Evolutionary conservation across 2,888 invertebrate genomes (phyloP).

Genomic region (Masnerella sp.): DNA sequence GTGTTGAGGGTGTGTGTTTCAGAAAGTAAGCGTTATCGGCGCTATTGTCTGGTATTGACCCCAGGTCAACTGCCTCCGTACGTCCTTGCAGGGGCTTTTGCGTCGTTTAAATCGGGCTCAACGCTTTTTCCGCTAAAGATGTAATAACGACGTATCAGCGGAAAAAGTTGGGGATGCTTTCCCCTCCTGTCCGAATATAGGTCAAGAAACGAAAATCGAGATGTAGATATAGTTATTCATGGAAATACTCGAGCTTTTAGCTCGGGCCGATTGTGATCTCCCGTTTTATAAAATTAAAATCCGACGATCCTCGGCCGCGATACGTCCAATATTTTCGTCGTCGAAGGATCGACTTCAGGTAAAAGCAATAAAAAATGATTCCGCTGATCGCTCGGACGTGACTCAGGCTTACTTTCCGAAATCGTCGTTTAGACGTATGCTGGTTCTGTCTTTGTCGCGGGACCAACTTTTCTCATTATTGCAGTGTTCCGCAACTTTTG

Average conservation of each 20-base stretch:
- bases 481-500: constrained; percentile 53
- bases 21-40: no score
- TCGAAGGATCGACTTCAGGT: no score
- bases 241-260: constrained; percentile 39
- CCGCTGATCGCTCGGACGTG: not conserved
- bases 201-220: constrained; percentile 51
- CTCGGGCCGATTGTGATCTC: constrained; percentile 37
- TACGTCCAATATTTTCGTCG: constrained; percentile 14
- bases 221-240: constrained; percentile 37
- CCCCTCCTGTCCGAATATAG: constrained; percentile 44
- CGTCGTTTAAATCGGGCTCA: constrained; percentile 27
- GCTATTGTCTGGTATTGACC: constrained; percentile 6
- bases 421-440: no score
- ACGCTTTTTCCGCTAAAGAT: constrained; percentile 11
- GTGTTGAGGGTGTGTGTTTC: no score
- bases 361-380: no score
- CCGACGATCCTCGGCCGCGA: constrained; percentile 27
- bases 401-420: no score
- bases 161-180: constrained; percentile 29
- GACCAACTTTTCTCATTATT: constrained; percentile 54
- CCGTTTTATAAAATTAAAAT: constrained; percentile 39
- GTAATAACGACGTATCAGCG: constrained; percentile 40
- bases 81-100: not conserved
- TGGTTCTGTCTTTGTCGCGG: constrained; percentile 40
- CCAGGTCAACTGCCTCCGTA: constrained; percentile 15